These are phyloP conservation scores for Apotomis capreana DNA, from an alignment of 2,888 invertebrate genomes.

Conservation along the genomic window DNA sequence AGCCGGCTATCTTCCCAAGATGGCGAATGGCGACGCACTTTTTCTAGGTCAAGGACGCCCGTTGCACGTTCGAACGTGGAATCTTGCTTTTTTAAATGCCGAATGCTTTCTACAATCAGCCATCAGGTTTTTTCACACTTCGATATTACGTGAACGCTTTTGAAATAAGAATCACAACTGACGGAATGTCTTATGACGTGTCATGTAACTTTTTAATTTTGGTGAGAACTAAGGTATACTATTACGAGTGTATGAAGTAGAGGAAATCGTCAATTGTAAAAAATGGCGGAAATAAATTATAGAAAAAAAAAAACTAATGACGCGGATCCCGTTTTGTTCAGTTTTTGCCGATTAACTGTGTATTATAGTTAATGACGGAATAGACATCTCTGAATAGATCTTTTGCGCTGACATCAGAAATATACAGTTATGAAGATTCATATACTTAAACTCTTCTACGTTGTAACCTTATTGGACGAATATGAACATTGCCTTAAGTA, in stretches of 20 bases:
- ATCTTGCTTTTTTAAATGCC: conserved; percentile 54
- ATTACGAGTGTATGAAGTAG: conserved; percentile 43
- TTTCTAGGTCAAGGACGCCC: conserved; percentile 63
- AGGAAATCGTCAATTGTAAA: conserved; percentile 45
- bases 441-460: too few species aligned
- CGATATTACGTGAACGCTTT: conserved; percentile 43
- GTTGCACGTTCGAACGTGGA: conserved; percentile 50
- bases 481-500: too few species aligned
- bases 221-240: background rate
- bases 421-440: background rate
- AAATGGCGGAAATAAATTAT: conserved; percentile 44
- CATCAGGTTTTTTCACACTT: conserved; percentile 43
- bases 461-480: too few species aligned
- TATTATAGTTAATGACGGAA: conserved; percentile 16
- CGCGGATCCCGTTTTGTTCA: conserved; percentile 32
- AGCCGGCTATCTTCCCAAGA: conserved; percentile 62
- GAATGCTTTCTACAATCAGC: conserved; percentile 47
- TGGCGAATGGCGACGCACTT: conserved; percentile 70
- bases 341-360: conserved; percentile 7
- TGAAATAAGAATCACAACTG: conserved; percentile 39
- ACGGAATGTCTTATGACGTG: conserved; percentile 5
- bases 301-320: conserved; percentile 36
- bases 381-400: background rate
- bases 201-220: background rate
- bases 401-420: background rate